Evolutionary conservation across 2,113 vertebrate species (phyloP), one percentile per base, ranked within the genome.

Genomic region (Callipepla californica): DNA sequence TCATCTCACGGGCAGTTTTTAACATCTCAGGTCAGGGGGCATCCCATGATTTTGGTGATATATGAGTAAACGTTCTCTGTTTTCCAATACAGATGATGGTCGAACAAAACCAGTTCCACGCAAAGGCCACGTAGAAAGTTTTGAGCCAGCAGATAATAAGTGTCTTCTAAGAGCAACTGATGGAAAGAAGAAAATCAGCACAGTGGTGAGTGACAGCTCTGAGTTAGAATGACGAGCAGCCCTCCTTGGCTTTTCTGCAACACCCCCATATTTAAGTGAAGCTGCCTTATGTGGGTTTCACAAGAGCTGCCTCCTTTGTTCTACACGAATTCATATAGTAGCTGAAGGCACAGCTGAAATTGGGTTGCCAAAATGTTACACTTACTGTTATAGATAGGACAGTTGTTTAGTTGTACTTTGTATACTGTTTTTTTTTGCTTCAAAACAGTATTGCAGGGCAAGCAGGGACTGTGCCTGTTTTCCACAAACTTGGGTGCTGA

Each of bases 171-270:
- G 99, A 97, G 99, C 99, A 9, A 99, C 99, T 7, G 99, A 99
- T 38, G 99, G 99, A 85, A 99, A 99, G 94, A 99, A 97, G 96
- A 99, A 99, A 96, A 99, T 99, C 48, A 99, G 99, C 97, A 99
- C 99, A 89, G 99, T 99, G 98, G 99, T 99, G 92, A 98, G 99
- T 68, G 58, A 53, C 40, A 73, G 0, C 53, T 48, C 34, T 9
- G 22, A 9, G 8, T 80, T 74, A 65, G 34, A 47, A 80, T 23
- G 28, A 47, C 40, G 1, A 69, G 78, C 53, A 45, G 17, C 25
- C 15, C 18, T 80, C 1, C n/a, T 20, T 74, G 6, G 17, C 78
- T 63, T 68, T 66, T 19, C 38, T 21, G 36, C 73, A 77, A 18
- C 62, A 19, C 7, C 26, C 22, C 11, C 1, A 0, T 82, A 15